Percentiles rank a stretch among this genome's conserved stretches.
These are phyloP conservation scores for Stenoptilia bipunctidactyla DNA, from an alignment of 2,888 invertebrate species.

Conservation along the genomic window DNA sequence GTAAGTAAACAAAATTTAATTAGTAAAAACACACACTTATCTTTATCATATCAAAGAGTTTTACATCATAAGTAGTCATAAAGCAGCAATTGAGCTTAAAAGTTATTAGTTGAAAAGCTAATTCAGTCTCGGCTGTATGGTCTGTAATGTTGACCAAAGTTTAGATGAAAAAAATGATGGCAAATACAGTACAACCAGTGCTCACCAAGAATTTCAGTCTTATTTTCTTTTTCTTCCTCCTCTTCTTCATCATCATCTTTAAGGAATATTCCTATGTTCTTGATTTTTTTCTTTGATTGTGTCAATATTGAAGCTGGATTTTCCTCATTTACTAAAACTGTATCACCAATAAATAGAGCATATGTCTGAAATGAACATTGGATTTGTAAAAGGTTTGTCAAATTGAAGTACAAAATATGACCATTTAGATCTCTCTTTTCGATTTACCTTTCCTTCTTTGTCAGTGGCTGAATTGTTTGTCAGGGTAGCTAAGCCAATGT, in stretches of 20 bases:
- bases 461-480: conserved; percentile 85
- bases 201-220: conserved; percentile 79
- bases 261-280: conserved; percentile 94
- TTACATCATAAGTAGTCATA: too few relatives aligned
- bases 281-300: conserved; percentile 93
- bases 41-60: too few relatives aligned
- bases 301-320: conserved; percentile 89
- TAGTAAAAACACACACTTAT: conserved; percentile 20
- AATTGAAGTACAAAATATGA: too few relatives aligned
- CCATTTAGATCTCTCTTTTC: neutral
- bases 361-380: conserved; percentile 66
- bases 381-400: neutral
- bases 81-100: too few relatives aligned
- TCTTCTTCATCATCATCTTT: conserved; percentile 91
- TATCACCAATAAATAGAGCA: conserved; percentile 96
- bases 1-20: conserved; percentile 53
- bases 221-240: conserved; percentile 84
- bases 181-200: conserved; percentile 5
- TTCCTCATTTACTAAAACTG: conserved; percentile 94
- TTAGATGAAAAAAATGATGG: too few relatives aligned
- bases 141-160: too few relatives aligned
- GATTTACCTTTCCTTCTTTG: conserved; percentile 82
- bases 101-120: too few relatives aligned
- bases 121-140: too few relatives aligned
- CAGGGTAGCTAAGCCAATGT: conserved; percentile 90